A percentile compares a stretch with the other conserved stretches of the same genome.
Evolutionary conservation across 64 coral and sea anemone genomes (phyloP).

Genomic region (Exaiptasia diaphana): DNA sequence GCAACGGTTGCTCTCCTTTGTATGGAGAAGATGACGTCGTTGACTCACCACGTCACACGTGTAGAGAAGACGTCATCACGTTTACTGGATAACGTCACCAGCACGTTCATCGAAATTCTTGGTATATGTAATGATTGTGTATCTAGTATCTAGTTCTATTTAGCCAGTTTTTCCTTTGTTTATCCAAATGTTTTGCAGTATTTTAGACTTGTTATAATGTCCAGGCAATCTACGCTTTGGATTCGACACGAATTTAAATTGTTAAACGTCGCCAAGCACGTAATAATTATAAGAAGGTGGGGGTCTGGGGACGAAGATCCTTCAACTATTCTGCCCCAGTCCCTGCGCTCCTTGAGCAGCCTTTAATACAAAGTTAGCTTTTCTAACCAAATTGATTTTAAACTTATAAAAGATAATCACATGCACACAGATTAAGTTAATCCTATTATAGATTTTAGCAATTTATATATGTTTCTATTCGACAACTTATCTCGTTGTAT

Average conservation of each 20-base stretch:
- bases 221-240: neutral
- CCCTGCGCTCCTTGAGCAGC: neutral
- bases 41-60: slow-evolving; percentile 25
- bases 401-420: neutral
- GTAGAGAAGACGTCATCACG: slow-evolving; percentile 21
- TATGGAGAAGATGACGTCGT: slow-evolving; percentile 37
- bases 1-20: slow-evolving; percentile 11
- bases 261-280: neutral
- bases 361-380: neutral
- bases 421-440: neutral
- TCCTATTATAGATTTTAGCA: slow-evolving; percentile 1
- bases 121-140: neutral
- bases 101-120: neutral
- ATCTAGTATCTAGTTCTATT: slow-evolving; percentile 25
- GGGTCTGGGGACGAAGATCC: neutral
- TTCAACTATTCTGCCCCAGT: neutral
- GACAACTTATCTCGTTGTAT: neutral
- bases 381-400: neutral
- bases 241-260: neutral
- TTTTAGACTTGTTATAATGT: neutral
- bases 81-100: neutral
- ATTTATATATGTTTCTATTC: neutral
- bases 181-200: neutral
- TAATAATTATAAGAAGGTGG: neutral
- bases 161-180: neutral